A percentile compares a stretch with the other conserved stretches of the same genome.
These are phyloP conservation scores for Anoplopoma fimbria DNA, from an alignment of 2,113 vertebrate species.

Conservation along the genomic window DNA sequence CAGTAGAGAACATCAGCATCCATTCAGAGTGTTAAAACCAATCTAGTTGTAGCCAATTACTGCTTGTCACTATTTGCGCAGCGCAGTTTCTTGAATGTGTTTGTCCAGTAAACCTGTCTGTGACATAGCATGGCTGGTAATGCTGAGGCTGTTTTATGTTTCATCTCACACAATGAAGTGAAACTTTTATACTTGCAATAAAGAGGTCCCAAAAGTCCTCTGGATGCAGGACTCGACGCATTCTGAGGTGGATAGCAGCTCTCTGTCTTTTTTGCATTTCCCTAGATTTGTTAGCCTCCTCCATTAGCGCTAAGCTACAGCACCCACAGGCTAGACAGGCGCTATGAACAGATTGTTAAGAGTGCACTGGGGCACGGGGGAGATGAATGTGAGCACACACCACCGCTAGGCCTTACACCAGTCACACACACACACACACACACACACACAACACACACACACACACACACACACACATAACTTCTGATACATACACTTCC, in stretches of 20 bases:
- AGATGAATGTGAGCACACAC: neutral
- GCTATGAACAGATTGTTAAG: conserved; percentile 21
- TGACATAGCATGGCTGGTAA: neutral
- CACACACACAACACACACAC: neutral
- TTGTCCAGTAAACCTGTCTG: too few relatives aligned
- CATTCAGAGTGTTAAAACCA: too few relatives aligned
- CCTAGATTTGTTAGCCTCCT: neutral
- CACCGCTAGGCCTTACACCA: neutral
- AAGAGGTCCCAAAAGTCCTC: neutral
- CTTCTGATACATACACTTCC: neutral
- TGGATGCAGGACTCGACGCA: neutral
- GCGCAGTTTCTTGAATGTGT: neutral
- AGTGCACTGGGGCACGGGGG: neutral
- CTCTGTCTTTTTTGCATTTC: neutral
- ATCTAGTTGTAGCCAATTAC: too few relatives aligned
- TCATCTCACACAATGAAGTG: neutral
- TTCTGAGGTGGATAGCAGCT: neutral
- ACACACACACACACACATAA: neutral
- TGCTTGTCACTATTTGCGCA: too few relatives aligned
- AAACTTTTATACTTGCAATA: neutral
- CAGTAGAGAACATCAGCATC: too few relatives aligned
- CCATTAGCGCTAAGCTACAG: neutral
- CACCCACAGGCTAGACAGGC: conserved; percentile 1
- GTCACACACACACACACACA: neutral
- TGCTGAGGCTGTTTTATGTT: neutral